Evolutionary conservation across 2,888 invertebrate genomes (phyloP).

Genomic region (Trachelus stipa): DNA sequence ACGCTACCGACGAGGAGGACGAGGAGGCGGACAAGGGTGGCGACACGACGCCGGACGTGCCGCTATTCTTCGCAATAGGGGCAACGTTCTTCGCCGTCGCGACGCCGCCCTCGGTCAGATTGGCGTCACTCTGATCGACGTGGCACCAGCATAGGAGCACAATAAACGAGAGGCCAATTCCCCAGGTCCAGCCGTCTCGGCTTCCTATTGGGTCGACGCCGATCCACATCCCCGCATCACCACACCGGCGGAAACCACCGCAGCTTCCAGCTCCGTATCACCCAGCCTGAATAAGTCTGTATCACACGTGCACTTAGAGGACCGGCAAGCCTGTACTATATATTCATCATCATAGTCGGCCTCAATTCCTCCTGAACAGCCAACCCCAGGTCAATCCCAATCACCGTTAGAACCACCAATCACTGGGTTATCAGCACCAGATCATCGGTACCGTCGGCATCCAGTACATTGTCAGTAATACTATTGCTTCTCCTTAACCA

Average conservation of each 20-base stretch:
- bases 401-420: background rate
- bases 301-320: background rate
- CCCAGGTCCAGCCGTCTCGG: slow-evolving; percentile 55
- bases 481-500: background rate
- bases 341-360: background rate
- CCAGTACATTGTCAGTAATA: background rate
- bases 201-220: slow-evolving; percentile 58
- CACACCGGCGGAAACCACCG: slow-evolving; percentile 27
- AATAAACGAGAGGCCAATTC: slow-evolving; percentile 52
- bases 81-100: slow-evolving; percentile 64
- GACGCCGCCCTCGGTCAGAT: slow-evolving; percentile 60
- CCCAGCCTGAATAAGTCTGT: slow-evolving; percentile 3
- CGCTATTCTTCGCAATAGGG: slow-evolving; percentile 52
- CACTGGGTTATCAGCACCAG: background rate
- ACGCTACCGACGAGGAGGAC: background rate
- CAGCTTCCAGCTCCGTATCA: background rate
- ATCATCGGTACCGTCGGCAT: background rate
- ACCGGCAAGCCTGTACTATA: background rate
- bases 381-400: background rate
- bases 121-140: slow-evolving; percentile 50
- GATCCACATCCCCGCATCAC: slow-evolving; percentile 67
- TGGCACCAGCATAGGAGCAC: slow-evolving; percentile 52
- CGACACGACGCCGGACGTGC: slow-evolving; percentile 1
- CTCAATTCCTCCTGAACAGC: background rate
- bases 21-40: background rate